These are phyloP conservation scores for Odocoileus hemionus DNA, from an alignment of 2,113 vertebrate species.

Conservation along the genomic window DNA sequence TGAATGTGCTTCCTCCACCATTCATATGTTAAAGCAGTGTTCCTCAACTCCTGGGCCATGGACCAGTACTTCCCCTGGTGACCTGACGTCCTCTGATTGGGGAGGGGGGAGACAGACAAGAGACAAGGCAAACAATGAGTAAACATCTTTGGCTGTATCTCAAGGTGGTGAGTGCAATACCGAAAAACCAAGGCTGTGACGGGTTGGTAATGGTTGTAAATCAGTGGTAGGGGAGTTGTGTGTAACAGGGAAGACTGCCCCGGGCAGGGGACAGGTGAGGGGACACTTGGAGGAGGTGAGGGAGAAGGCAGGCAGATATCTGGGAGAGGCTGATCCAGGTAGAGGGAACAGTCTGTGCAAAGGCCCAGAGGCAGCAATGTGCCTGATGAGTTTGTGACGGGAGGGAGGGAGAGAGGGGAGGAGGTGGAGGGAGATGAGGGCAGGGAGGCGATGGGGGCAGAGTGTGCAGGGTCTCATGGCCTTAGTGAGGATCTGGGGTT, in stretches of 20 bases:
- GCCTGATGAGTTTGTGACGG: neutral
- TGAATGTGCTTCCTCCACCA: neutral
- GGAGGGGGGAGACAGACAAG: neutral
- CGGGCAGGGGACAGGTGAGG: no score
- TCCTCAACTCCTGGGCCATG: neutral
- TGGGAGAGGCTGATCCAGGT: neutral
- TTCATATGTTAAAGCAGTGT: neutral
- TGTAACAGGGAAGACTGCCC: neutral
- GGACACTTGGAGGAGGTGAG: neutral
- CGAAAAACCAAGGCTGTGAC: no score
- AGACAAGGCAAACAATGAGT: fast-evolving
- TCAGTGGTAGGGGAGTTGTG: fast-evolving
- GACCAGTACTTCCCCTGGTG: neutral
- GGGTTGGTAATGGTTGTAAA: no score
- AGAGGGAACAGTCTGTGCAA: neutral
- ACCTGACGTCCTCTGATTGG: neutral
- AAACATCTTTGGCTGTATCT: neutral
- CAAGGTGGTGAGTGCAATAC: neutral
- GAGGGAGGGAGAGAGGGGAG: neutral
- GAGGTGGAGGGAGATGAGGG: neutral
- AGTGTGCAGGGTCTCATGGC: neutral
- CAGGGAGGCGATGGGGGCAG: neutral
- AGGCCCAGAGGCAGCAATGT: neutral
- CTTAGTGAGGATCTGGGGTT: neutral
- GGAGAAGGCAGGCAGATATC: neutral